Conservation (phyloP, 1,140 invertebrate genomes). For the Zaprionus taronus region DNA sequence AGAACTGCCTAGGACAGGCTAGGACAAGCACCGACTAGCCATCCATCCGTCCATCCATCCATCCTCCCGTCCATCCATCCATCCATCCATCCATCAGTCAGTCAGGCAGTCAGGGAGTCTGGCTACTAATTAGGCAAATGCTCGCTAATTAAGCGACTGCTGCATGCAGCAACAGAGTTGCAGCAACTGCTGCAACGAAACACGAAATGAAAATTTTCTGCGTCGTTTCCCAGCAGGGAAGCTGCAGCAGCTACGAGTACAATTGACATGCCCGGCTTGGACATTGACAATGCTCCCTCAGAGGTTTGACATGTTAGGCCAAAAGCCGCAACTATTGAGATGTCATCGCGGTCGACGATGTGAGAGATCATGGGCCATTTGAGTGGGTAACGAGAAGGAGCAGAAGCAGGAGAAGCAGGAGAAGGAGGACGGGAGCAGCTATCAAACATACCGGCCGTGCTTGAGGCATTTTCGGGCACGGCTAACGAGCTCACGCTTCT, state of each 20-base stretch:
- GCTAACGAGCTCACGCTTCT: slow-evolving; percentile 51
- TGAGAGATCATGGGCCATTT: slow-evolving; percentile 35
- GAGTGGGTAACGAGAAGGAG: slow-evolving; percentile 2
- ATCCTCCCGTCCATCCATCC: slow-evolving; percentile 10
- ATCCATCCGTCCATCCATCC: background rate
- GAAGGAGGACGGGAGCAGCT: slow-evolving; percentile 3
- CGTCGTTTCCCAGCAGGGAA: slow-evolving; percentile 37
- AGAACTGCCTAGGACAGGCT: background rate
- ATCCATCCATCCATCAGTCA: slow-evolving; percentile 37
- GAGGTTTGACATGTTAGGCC: slow-evolving; percentile 72
- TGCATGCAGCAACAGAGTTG: slow-evolving; percentile 76
- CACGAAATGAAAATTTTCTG: slow-evolving; percentile 64
- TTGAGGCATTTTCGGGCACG: slow-evolving; percentile 21
- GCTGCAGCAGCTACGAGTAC: slow-evolving; percentile 1
- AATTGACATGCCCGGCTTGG: slow-evolving; percentile 64
- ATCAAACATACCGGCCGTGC: slow-evolving; percentile 63
- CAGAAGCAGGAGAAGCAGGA: too few relatives aligned
- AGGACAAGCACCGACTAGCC: slow-evolving; percentile 19
- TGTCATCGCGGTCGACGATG: slow-evolving; percentile 61
- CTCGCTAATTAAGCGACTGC: slow-evolving; percentile 74
- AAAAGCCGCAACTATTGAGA: slow-evolving; percentile 71
- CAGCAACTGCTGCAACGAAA: slow-evolving; percentile 16
- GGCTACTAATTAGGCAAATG: slow-evolving; percentile 74
- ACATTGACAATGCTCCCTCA: slow-evolving; percentile 78
- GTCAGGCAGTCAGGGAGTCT: slow-evolving; percentile 54